These are phyloP conservation scores for Urechis unicinctus DNA, from an alignment of 2,888 invertebrate genomes.

Conservation along the genomic window DNA sequence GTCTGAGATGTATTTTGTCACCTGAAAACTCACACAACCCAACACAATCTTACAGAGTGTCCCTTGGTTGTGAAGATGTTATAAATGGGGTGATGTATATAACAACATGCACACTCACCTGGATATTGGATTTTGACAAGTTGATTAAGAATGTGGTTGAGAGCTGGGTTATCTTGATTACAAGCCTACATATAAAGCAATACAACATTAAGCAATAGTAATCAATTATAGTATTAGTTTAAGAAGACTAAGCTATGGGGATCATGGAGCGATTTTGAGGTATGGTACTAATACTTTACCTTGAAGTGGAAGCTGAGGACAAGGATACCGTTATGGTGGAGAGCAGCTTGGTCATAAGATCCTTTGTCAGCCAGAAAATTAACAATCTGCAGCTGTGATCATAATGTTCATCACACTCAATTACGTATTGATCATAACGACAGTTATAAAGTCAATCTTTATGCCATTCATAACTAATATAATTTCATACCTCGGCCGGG, in stretches of 20 bases:
- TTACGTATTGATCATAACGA: too few relatives aligned
- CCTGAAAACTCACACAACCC: slow-evolving; percentile 5
- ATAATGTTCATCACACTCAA: too few relatives aligned
- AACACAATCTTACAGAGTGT: too few relatives aligned
- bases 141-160: background rate
- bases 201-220: background rate
- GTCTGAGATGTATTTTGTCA: slow-evolving; percentile 7
- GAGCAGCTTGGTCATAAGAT: background rate
- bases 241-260: too few relatives aligned
- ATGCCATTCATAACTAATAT: background rate
- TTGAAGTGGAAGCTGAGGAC: background rate
- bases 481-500: background rate
- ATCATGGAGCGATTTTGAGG: background rate
- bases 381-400: background rate
- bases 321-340: background rate
- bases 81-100: background rate
- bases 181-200: background rate
- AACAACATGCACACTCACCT: background rate
- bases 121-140: too few relatives aligned
- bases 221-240: background rate
- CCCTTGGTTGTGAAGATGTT: too few relatives aligned
- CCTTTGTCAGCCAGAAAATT: background rate
- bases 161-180: background rate
- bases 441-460: background rate
- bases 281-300: background rate